Conservation (phyloP, 2,888 invertebrate genomes). For the Atrina japonica region DNA sequence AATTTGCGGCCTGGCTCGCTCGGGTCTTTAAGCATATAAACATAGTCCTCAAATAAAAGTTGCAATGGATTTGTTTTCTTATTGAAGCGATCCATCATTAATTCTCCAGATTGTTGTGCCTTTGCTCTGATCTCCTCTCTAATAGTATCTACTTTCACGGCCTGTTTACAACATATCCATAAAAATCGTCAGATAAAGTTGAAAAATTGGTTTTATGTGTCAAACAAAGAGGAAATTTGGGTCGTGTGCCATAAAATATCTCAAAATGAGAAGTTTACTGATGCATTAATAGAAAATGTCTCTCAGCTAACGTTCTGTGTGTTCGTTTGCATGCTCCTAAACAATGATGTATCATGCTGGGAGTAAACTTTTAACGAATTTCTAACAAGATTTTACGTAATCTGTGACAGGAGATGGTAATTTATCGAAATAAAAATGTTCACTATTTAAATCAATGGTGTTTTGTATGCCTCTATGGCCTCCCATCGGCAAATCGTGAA, state of each 20-base stretch:
- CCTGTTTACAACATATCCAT: slow-evolving; percentile 16
- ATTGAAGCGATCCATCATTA: slow-evolving; percentile 31
- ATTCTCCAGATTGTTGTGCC: slow-evolving; percentile 22
- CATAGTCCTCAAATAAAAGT: slow-evolving; percentile 45
- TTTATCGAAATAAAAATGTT: slow-evolving; percentile 17
- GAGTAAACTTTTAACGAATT: slow-evolving; percentile 38
- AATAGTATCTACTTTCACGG: slow-evolving; percentile 1
- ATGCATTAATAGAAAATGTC: slow-evolving; percentile 39
- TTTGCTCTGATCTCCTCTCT: slow-evolving; percentile 21
- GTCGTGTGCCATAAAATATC: slow-evolving; percentile 24
- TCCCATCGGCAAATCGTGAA: slow-evolving; percentile 22
- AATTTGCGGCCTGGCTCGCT: slow-evolving; percentile 45
- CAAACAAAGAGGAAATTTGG: slow-evolving; percentile 27
- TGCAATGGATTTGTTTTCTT: slow-evolving; percentile 9
- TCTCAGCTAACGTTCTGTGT: slow-evolving; percentile 41
- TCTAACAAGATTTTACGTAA: slow-evolving; percentile 24
- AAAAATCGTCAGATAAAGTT: slow-evolving; percentile 1
- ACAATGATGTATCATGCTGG: slow-evolving; percentile 41
- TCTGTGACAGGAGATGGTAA: not conserved
- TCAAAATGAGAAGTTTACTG: slow-evolving; percentile 39
- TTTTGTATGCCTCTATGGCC: slow-evolving; percentile 28
- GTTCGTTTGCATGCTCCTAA: slow-evolving; percentile 41
- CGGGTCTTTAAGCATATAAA: slow-evolving; percentile 42
- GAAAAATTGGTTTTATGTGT: slow-evolving; percentile 2
- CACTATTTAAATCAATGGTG: slow-evolving; percentile 24